A percentile compares a stretch with the other conserved stretches of the same genome.
These are phyloP conservation scores for Caenorhabditis brenneri DNA, from an alignment of 1,140 invertebrate species.

Conservation along the genomic window DNA sequence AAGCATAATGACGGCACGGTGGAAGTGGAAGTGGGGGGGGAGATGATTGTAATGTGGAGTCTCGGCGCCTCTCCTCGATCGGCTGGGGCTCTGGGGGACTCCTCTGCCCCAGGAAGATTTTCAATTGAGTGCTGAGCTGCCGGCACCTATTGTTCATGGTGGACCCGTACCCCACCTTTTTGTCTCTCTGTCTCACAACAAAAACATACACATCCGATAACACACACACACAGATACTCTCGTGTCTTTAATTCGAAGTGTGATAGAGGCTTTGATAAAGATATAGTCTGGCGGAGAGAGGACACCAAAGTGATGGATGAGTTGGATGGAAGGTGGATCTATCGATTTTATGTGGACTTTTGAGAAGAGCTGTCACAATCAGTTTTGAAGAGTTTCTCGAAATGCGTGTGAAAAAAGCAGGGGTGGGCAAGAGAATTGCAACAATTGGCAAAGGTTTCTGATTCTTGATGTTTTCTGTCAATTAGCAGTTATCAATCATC, in stretches of 20 bases:
- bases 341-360: constrained; percentile 35
- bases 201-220: neutral
- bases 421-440: neutral
- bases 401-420: constrained; percentile 19
- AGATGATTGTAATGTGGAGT: constrained; percentile 39
- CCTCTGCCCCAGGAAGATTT: neutral
- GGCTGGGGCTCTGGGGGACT: neutral
- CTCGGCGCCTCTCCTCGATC: constrained; percentile 32
- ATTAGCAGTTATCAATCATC: constrained; percentile 6
- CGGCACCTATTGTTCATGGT: constrained; percentile 35
- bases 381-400: neutral
- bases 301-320: constrained; percentile 24
- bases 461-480: neutral
- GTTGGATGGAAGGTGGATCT: constrained; percentile 27
- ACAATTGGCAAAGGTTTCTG: neutral
- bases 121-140: constrained; percentile 20
- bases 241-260: constrained; percentile 18
- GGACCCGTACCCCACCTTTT: constrained; percentile 19
- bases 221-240: neutral
- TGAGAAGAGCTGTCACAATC: neutral
- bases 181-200: constrained; percentile 25
- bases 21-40: neutral
- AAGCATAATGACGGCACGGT: constrained; percentile 6
- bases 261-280: constrained; percentile 14
- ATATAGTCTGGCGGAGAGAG: neutral